phyloP scores from a whole-genome alignment of 1,140 invertebrate genomes.

The Danaus melanippus region DNA sequence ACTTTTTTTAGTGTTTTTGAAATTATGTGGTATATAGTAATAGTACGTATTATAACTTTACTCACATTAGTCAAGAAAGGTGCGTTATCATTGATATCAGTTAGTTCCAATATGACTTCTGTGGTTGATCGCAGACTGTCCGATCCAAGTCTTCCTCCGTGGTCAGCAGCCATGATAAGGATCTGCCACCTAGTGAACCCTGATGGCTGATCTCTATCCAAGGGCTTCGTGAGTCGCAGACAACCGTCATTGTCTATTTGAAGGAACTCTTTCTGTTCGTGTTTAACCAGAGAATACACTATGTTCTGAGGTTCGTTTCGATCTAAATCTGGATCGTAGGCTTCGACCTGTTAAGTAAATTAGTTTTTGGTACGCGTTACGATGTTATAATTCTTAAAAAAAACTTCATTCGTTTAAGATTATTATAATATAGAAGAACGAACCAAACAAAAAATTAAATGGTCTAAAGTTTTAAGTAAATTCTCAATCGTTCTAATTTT shows the following conservation, averaged over 20 bases:
- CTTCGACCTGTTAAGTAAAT: conserved; percentile 73
- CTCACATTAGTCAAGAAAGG: conserved; percentile 86
- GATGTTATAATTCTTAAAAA: not conserved
- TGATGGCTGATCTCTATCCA: conserved; percentile 90
- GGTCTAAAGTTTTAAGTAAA: too few species aligned
- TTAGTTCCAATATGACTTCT: conserved; percentile 82
- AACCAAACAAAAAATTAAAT: too few species aligned
- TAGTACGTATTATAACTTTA: too few species aligned
- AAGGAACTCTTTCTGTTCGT: conserved; percentile 79
- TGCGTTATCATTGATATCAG: conserved; percentile 92
- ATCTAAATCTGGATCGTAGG: conserved; percentile 90
- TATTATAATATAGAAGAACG: too few species aligned
- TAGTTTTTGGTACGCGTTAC: not conserved
- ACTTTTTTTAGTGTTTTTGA: too few species aligned
- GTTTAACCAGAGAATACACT: conserved; percentile 81
- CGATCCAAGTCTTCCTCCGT: conserved; percentile 73
- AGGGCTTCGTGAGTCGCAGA: conserved; percentile 80
- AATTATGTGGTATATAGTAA: too few species aligned
- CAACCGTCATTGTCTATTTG: conserved; percentile 83
- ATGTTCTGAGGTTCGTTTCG: conserved; percentile 82
- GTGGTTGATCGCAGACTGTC: conserved; percentile 75
- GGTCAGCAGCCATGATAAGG: conserved; percentile 86
- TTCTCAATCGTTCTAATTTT: too few species aligned
- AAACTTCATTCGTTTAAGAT: not conserved
- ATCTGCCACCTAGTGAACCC: conserved; percentile 89